Evolutionary conservation across 2,113 vertebrate genomes (phyloP).

Genomic region (Mormyrus lacerda): DNA sequence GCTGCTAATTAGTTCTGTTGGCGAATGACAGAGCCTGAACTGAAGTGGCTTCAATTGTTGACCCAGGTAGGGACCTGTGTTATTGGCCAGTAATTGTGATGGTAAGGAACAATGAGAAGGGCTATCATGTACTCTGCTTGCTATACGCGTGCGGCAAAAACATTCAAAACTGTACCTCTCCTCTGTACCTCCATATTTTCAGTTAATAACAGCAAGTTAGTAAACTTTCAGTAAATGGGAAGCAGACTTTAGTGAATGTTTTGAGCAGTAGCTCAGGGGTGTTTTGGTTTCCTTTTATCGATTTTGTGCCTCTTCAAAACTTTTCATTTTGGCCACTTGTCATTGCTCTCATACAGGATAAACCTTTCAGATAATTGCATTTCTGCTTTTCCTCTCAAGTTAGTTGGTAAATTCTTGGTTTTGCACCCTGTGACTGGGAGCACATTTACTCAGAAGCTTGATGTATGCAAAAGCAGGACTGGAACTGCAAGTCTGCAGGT

Average conservation of each 20-base stretch:
- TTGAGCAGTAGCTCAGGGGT: neutral
- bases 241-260: neutral
- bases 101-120: constrained; percentile 26
- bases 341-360: neutral
- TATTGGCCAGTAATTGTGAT: constrained; percentile 47
- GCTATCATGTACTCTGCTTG: neutral
- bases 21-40: constrained; percentile 50
- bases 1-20: constrained; percentile 56
- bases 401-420: neutral
- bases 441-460: neutral
- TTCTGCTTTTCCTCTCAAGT: neutral
- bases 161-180: neutral
- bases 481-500: neutral
- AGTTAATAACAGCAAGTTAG: neutral
- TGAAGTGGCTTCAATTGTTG: constrained; percentile 36
- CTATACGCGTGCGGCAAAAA: neutral
- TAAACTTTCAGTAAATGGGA: neutral
- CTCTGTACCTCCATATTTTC: neutral
- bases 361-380: neutral
- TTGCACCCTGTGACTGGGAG: neutral
- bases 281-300: neutral
- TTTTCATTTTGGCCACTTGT: neutral
- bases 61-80: constrained; percentile 45
- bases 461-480: neutral
- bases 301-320: neutral